Evolutionary conservation across 2,113 vertebrate species (phyloP).

Genomic region (Quiscalus mexicanus): DNA sequence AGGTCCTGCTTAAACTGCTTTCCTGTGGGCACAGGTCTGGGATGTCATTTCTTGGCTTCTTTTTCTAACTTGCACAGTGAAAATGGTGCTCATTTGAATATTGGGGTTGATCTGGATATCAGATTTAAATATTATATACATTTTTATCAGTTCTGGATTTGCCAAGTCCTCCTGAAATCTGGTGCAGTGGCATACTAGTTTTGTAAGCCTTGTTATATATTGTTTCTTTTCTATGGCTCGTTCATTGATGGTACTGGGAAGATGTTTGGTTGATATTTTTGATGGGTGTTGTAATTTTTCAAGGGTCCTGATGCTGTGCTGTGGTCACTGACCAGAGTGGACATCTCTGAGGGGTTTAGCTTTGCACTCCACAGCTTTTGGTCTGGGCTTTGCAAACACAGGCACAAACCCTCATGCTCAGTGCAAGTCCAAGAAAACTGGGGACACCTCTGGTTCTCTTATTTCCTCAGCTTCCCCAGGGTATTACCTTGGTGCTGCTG

Average conservation of each 20-base stretch:
- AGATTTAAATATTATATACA: rapidly evolving
- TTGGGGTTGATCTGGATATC: not conserved
- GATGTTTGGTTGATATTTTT: not conserved
- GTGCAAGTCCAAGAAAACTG: too few relatives aligned
- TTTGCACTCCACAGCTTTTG: not conserved
- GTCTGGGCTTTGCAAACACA: not conserved
- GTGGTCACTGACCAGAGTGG: not conserved
- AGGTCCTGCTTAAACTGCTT: not conserved
- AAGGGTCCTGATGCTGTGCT: rapidly evolving
- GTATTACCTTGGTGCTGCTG: not conserved
- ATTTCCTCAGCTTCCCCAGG: not conserved
- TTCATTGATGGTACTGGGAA: rapidly evolving
- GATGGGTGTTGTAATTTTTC: not conserved
- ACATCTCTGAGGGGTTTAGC: not conserved
- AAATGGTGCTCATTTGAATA: not conserved
- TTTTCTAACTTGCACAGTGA: not conserved
- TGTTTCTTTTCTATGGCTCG: not conserved
- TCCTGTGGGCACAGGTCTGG: not conserved
- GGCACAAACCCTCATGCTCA: not conserved
- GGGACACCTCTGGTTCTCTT: not conserved
- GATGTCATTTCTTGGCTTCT: not conserved
- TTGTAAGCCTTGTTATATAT: rapidly evolving
- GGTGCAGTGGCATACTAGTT: not conserved
- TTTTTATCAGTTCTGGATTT: not conserved
- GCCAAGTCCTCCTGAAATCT: not conserved